Base-by-base conservation (phyloP, 2,113 vertebrate genomes). In the Platysteira castanea region DNA sequence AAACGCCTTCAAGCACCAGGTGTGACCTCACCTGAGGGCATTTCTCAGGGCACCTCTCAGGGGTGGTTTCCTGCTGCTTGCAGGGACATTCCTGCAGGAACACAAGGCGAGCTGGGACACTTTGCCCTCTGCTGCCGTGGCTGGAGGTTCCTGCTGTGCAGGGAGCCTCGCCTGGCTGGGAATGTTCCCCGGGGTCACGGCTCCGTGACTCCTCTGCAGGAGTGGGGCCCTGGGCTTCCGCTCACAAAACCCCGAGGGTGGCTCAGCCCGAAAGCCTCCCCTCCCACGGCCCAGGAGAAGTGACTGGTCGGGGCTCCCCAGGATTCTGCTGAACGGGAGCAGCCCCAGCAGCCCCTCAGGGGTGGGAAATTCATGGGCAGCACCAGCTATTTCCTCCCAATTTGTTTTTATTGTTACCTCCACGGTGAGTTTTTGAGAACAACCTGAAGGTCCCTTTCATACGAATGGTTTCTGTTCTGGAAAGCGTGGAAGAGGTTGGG, bases 201-300 rank as follows among this genome's bases (percentile, higher is more conserved):
- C 88, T 17, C 63, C 1, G 42, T 31, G 79, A 59, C 30, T 75
- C 19, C 73, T 71, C 6, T 4, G 78, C 87, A 42, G 87, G 81
- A 93, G 2, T 8, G 59, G 81, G 91, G 87, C 87, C 82, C 93
- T 60, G 65, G 46, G 47, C 75, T 87, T 91, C 84, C 31, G 44
- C 86, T 71, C 27, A 7, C 92, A 67, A 89, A 94, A 59, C 35
- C 93, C 91, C 63, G 7, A 5, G 83, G 39, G 31, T 12, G 70
- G 35, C 90, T 96, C 90, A 94, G 85, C 92, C 90, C 4, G 85
- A 95, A 93, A 95, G 44, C 90, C 39, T 85, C 73, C 60, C 93
- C 88, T 90, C 95, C 96, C 96, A 97, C 92, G 35, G 93, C 44
- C 28, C 82, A 18, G 44, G 30, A 0, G 41, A 90, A 94, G 86